Evolutionary conservation across 2,888 invertebrate species (phyloP), one percentile per base, ranked within the genome.

Genomic region (Synergus itoensis): DNA sequence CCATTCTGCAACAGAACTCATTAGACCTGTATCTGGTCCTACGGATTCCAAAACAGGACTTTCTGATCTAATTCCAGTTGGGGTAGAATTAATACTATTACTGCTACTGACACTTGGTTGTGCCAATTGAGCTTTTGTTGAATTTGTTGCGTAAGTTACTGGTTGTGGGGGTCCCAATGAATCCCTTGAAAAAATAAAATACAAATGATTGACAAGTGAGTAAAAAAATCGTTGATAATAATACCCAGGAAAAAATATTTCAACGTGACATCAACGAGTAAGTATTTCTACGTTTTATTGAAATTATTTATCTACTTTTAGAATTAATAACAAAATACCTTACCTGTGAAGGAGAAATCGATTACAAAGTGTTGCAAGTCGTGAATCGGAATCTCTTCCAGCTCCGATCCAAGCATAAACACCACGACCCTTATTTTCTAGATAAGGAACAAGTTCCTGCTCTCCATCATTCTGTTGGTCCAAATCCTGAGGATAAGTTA

Each of bases 391-490:
- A 91, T 99, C 98, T 7, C 98, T 94, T 0, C 98, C 98, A 8
- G 97, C 97, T 1, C 98, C 98, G 81, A 98, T 98, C 99, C 99
- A 99, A 88, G 97, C 96, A 92, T 97, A 97, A 88, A 95, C 93
- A 90, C 94, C 89, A 14, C 84, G 86, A 40, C 91, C 92, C 73
- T 92, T 92, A 73, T 92, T 92, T 79, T 92, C 91, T 14, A 92
- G 82, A 77, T 91, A 92, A 1, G 91, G 91, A n/a, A 92, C 92
- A 4, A 92, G 86, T 48, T 92, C 92, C 18, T 88, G 88, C 45
- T 92, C 91, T 5, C 87, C 85, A 75, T 90, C 90, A 14, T 85
- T 83, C 0, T 86, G 83, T 8, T 87, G 89, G 1, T 89, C 87
- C 64, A 86, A 82, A 48, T 91, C 91, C 65, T 89, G 90, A 36